Evolutionary conservation across 2,797 vertebrate genomes (phyloP).

Genomic region (Toxotes lorentzi): DNA sequence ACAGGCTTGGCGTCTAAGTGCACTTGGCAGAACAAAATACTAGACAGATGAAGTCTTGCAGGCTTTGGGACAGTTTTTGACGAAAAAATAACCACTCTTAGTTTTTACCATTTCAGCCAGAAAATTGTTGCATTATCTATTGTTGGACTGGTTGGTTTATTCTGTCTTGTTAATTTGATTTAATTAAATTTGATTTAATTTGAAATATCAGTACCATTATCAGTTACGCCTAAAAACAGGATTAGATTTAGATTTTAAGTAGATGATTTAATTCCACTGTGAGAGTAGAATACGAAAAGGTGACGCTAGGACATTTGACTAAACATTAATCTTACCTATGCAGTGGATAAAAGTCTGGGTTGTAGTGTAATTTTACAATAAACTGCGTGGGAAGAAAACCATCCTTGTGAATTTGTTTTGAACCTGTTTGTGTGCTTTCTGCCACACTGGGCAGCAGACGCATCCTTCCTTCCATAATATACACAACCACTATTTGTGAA

Average conservation of each 20-base stretch:
- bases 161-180: conserved; percentile 17
- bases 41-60: conserved; percentile 58
- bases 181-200: too few relatives aligned
- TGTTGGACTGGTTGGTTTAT: conserved; percentile 26
- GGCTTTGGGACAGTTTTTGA: conserved; percentile 46
- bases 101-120: conserved; percentile 37
- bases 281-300: not conserved
- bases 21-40: conserved; percentile 76
- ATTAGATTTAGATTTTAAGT: not conserved
- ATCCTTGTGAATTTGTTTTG: not conserved
- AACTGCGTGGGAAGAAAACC: not conserved
- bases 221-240: not conserved
- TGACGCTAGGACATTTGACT: not conserved
- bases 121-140: conserved; percentile 6
- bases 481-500: not conserved
- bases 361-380: not conserved
- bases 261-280: not conserved
- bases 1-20: conserved; percentile 74
- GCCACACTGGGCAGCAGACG: not conserved
- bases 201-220: not conserved
- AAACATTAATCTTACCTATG: not conserved
- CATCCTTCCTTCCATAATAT: conserved; percentile 6
- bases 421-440: not conserved
- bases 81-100: conserved; percentile 46
- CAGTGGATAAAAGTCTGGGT: not conserved